phyloP scores from a whole-genome alignment of 35 echinoderm and acorn worm genomes.

The Anneissia japonica region DNA sequence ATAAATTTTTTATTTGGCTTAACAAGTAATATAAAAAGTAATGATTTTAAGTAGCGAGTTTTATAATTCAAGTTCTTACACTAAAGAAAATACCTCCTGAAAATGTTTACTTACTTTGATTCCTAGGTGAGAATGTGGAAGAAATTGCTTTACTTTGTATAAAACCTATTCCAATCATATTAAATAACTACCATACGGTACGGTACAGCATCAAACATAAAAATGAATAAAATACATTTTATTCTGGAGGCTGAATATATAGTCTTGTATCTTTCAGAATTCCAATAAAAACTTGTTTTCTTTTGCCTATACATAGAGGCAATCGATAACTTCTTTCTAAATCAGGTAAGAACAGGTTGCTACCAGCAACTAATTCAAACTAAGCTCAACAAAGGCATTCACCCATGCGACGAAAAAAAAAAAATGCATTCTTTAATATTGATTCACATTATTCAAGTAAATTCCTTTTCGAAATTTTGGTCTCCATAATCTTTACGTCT shows the following conservation, averaged over 20 bases:
- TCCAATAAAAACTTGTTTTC: background rate
- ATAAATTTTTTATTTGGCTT: too few relatives aligned
- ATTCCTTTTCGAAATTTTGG: too few relatives aligned
- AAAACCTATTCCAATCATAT: background rate
- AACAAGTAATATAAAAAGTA: too few relatives aligned
- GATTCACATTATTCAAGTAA: background rate
- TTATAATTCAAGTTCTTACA: too few relatives aligned
- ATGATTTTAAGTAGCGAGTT: too few relatives aligned
- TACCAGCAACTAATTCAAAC: background rate
- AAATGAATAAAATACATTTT: too few relatives aligned
- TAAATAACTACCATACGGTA: background rate
- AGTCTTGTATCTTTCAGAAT: background rate
- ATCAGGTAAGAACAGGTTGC: background rate
- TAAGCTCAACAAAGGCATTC: background rate
- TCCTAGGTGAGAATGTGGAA: background rate
- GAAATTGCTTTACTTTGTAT: background rate
- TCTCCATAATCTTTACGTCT: too few relatives aligned
- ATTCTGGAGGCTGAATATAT: too few relatives aligned
- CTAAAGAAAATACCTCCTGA: too few relatives aligned
- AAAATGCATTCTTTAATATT: background rate
- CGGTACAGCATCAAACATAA: too few relatives aligned
- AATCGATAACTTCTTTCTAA: background rate
- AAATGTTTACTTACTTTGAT: background rate
- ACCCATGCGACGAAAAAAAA: background rate
- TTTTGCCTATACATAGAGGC: background rate